Conservation (phyloP, 2,113 vertebrate species). For the Ifrita kowaldi region DNA sequence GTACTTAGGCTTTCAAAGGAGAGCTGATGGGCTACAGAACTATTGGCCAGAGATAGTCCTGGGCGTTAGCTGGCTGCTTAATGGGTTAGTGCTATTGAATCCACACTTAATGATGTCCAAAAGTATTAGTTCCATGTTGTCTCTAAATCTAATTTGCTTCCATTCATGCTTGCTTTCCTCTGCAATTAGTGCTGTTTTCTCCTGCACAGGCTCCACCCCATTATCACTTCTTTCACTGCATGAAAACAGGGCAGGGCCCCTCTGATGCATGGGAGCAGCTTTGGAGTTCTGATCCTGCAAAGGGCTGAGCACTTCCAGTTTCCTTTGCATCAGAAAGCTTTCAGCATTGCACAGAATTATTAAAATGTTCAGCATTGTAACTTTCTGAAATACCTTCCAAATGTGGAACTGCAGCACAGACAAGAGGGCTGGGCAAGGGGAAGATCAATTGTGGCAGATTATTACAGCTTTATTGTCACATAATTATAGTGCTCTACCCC, state of each 20-base stretch:
- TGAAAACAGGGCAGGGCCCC: background rate
- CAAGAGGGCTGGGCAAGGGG: slow-evolving; percentile 58
- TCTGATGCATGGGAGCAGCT: background rate
- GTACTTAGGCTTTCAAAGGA: background rate
- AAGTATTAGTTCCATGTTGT: slow-evolving; percentile 30
- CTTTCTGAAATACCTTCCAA: slow-evolving; percentile 51
- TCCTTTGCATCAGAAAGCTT: background rate
- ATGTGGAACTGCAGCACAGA: slow-evolving; percentile 44
- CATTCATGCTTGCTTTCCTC: slow-evolving; percentile 31
- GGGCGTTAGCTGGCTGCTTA: background rate
- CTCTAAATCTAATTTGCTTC: slow-evolving; percentile 46
- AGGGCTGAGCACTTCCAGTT: background rate
- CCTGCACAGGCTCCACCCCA: background rate
- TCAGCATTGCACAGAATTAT: background rate
- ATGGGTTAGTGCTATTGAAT: background rate
- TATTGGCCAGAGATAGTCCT: background rate
- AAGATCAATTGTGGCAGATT: slow-evolving; percentile 58
- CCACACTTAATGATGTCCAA: background rate
- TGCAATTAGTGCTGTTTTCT: slow-evolving; percentile 42
- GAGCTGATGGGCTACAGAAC: background rate
- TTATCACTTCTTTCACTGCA: background rate
- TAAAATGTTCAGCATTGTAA: background rate
- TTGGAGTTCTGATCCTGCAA: background rate
- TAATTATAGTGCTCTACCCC: slow-evolving; percentile 57
- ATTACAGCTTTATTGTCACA: slow-evolving; percentile 60